These are phyloP conservation scores for Drosophila lacicola DNA, from an alignment of 2,888 invertebrate genomes.

Conservation along the genomic window DNA sequence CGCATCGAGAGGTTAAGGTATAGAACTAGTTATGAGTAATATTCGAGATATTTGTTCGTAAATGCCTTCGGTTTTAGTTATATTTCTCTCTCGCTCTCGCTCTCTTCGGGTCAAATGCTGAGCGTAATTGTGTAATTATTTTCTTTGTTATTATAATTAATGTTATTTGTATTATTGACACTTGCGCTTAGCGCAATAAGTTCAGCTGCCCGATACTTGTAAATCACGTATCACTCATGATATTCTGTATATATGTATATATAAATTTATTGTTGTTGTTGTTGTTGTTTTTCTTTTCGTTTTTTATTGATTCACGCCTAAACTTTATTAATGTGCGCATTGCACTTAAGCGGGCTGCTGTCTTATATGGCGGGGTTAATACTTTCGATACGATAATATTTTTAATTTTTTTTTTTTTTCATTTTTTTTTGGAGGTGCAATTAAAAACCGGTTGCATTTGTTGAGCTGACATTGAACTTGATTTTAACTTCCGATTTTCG, in stretches of 20 bases:
- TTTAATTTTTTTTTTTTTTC: slow-evolving; percentile 9
- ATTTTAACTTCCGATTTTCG: slow-evolving; percentile 44
- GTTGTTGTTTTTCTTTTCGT: neutral
- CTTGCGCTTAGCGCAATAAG: slow-evolving; percentile 18
- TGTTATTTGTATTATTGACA: slow-evolving; percentile 24
- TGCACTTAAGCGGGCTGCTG: slow-evolving; percentile 49
- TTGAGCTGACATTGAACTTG: slow-evolving; percentile 46
- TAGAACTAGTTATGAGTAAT: slow-evolving; percentile 11
- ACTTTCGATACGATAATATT: slow-evolving; percentile 37
- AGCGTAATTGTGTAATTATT: slow-evolving; percentile 19
- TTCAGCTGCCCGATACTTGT: slow-evolving; percentile 38
- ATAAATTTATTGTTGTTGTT: neutral
- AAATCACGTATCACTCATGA: slow-evolving; percentile 26
- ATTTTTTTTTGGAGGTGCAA: slow-evolving; percentile 18
- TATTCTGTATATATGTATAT: neutral
- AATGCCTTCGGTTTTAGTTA: neutral
- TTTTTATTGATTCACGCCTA: slow-evolving; percentile 48
- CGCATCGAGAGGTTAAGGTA: neutral
- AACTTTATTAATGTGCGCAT: slow-evolving; percentile 53
- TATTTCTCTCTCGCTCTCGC: neutral
- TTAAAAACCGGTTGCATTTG: slow-evolving; percentile 40
- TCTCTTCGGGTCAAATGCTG: slow-evolving; percentile 11
- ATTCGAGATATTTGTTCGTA: neutral
- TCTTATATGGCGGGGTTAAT: slow-evolving; percentile 56
- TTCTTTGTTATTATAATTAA: slow-evolving; percentile 31